phyloP scores from a whole-genome alignment of 2,113 vertebrate genomes.

The Falcunculus frontatus region DNA sequence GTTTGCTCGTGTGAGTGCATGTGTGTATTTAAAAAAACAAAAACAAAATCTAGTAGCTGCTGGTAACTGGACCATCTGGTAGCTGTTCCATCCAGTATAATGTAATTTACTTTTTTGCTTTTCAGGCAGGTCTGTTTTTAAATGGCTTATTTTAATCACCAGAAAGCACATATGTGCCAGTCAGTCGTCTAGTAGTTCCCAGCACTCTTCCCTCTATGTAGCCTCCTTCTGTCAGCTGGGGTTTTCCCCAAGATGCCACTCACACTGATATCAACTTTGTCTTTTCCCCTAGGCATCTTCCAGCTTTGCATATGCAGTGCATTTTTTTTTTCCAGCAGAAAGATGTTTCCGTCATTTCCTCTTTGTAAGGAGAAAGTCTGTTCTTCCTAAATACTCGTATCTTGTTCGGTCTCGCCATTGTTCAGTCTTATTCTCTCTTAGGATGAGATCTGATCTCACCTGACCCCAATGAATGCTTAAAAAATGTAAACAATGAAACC shows the following conservation, averaged over 20 bases:
- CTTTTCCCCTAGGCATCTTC: constrained; percentile 52
- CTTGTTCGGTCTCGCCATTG: not conserved
- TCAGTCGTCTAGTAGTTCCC: constrained; percentile 52
- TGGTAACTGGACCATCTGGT: constrained; percentile 63
- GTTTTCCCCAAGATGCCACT: constrained; percentile 67
- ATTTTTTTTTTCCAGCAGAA: constrained; percentile 25
- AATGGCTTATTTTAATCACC: constrained; percentile 65
- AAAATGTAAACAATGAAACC: not conserved
- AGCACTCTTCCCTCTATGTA: constrained; percentile 41
- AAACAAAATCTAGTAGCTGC: constrained; percentile 54
- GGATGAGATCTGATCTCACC: not conserved
- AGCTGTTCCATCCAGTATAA: constrained; percentile 56
- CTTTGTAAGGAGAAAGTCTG: not conserved
- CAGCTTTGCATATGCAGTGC: constrained; percentile 34
- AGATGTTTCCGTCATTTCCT: not conserved
- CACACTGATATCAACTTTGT: constrained; percentile 54
- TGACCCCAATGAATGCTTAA: not conserved
- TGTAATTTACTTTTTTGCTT: constrained; percentile 63
- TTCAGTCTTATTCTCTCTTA: not conserved
- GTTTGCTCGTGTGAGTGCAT: not conserved
- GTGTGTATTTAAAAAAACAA: constrained; percentile 35
- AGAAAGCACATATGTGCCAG: constrained; percentile 65
- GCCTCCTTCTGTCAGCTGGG: constrained; percentile 63
- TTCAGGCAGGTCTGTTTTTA: constrained; percentile 65
- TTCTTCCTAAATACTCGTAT: not conserved